Conservation (phyloP, 2,888 invertebrate species). For the Parnassius apollo region DNA sequence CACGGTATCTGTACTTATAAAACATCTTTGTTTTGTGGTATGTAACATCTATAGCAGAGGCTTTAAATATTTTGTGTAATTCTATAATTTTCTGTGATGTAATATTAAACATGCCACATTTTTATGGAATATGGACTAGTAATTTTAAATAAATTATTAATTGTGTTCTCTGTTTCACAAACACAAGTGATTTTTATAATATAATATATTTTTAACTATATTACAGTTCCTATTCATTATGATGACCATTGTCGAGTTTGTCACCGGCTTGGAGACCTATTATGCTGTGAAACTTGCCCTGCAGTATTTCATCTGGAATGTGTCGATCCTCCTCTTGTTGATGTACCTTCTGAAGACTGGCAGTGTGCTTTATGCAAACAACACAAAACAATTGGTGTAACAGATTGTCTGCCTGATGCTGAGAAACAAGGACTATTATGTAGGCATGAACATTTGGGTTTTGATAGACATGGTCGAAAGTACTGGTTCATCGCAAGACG, state of each 20-base stretch:
- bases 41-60: too few species aligned
- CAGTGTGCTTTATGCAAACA: conserved; percentile 96
- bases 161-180: too few species aligned
- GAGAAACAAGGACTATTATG: conserved; percentile 95
- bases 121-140: too few species aligned
- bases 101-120: too few species aligned
- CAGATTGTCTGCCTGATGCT: conserved; percentile 94
- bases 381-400: conserved; percentile 95
- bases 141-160: too few species aligned
- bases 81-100: too few species aligned
- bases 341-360: conserved; percentile 99
- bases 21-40: too few species aligned
- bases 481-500: conserved; percentile 98
- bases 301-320: conserved; percentile 99
- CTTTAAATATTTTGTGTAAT: too few species aligned
- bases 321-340: conserved; percentile 95
- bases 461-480: conserved; percentile 97
- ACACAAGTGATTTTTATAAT: background rate
- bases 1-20: too few species aligned
- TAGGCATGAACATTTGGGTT: conserved; percentile 96
- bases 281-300: conserved; percentile 99
- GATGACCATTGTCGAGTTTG: conserved; percentile 96
- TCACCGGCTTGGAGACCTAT: conserved; percentile 94
- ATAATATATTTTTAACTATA: conserved; percentile 23
- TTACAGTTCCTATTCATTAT: conserved; percentile 89